phyloP scores from a whole-genome alignment of 2,888 invertebrate species.

The Psylliodes chrysocephalus region DNA sequence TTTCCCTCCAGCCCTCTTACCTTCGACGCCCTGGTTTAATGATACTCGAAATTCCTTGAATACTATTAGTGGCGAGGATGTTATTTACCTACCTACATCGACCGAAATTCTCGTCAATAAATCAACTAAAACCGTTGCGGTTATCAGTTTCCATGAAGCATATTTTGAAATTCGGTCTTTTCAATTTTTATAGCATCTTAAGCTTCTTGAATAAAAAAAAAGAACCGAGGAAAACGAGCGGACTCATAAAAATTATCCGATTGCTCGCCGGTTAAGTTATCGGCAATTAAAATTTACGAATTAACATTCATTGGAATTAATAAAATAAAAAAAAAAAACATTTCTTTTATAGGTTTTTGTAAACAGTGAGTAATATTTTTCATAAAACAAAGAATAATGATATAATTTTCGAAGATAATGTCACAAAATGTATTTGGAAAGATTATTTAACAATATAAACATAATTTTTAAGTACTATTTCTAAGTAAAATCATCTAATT shows the following conservation, averaged over 20 bases:
- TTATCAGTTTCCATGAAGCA: slow-evolving; percentile 27
- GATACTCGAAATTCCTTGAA: slow-evolving; percentile 37
- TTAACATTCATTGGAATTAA: not conserved
- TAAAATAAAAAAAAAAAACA: too few relatives aligned
- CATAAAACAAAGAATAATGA: too few relatives aligned
- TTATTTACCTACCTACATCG: slow-evolving; percentile 37
- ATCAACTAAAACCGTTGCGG: slow-evolving; percentile 32
- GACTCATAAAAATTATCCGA: not conserved
- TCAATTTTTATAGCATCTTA: slow-evolving; percentile 11
- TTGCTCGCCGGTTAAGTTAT: not conserved
- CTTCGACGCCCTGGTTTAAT: slow-evolving; percentile 35
- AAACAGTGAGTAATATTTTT: too few relatives aligned
- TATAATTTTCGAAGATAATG: too few relatives aligned
- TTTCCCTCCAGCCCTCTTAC: slow-evolving; percentile 29
- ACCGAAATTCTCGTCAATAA: slow-evolving; percentile 29
- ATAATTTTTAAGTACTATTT: too few relatives aligned
- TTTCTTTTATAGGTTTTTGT: too few relatives aligned
- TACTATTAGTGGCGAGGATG: slow-evolving; percentile 35
- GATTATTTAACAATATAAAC: too few relatives aligned
- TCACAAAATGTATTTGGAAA: too few relatives aligned
- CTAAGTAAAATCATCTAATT: too few relatives aligned
- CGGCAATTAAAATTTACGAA: not conserved
- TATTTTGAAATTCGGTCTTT: slow-evolving; percentile 23
- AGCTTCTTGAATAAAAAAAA: not conserved
- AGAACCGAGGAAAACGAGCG: not conserved